Evolutionary conservation across 2,797 vertebrate genomes (phyloP).

Genomic region (Chloroceryle amazona): DNA sequence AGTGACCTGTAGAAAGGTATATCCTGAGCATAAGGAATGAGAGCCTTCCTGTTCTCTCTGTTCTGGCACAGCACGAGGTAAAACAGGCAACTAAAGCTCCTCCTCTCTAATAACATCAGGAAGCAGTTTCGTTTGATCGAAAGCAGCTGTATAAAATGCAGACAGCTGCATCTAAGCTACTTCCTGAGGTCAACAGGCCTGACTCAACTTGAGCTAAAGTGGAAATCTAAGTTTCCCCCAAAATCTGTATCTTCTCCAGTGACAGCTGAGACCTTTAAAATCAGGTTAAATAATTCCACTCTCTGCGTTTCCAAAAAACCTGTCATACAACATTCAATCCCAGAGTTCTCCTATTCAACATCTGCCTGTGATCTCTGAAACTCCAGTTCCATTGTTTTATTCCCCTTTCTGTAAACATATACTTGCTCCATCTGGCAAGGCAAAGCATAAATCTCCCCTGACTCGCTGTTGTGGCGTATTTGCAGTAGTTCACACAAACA

Average conservation of each 20-base stretch:
- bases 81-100: neutral
- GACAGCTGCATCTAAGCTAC: neutral
- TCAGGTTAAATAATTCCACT: neutral
- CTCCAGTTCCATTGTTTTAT: neutral
- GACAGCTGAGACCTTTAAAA: neutral
- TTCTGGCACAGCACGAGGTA: neutral
- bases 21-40: neutral
- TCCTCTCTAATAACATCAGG: neutral
- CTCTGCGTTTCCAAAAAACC: neutral
- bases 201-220: neutral
- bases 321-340: neutral
- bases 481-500: neutral
- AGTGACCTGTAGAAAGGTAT: neutral
- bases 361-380: neutral
- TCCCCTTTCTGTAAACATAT: slow-evolving; percentile 1
- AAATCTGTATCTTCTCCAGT: neutral
- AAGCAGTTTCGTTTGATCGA: slow-evolving; percentile 16
- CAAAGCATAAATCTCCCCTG: neutral
- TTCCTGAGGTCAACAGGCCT: neutral
- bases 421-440: slow-evolving; percentile 6
- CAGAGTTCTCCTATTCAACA: neutral
- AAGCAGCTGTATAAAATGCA: neutral
- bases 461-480: neutral
- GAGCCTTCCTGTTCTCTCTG: neutral
- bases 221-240: neutral